These are phyloP conservation scores for Cryptocephalus primarius DNA, from an alignment of 2,888 invertebrate genomes.

Conservation along the genomic window DNA sequence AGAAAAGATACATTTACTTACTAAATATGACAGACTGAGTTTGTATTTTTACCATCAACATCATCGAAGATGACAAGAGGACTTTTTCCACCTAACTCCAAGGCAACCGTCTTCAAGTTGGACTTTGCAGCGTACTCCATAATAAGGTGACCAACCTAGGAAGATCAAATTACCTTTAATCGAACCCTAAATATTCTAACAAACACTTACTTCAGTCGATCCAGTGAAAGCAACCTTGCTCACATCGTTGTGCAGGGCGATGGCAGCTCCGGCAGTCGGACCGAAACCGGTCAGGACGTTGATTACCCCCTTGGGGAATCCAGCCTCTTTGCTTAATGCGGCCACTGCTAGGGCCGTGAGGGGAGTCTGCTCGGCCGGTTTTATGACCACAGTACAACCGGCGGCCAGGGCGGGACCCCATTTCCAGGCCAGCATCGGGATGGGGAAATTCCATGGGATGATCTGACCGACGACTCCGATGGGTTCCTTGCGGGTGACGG, in stretches of 20 bases:
- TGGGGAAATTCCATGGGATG: conserved; percentile 74
- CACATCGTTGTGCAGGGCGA: conserved; percentile 56
- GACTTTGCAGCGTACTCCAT: conserved; percentile 58
- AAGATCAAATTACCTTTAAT: no score
- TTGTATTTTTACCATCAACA: conserved; percentile 47
- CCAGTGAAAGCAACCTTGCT: conserved; percentile 75
- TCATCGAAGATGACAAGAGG: conserved; percentile 77
- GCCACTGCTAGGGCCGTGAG: conserved; percentile 66
- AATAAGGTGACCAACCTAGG: conserved; percentile 45
- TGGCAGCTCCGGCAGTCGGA: conserved; percentile 61
- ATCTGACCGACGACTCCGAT: conserved; percentile 72
- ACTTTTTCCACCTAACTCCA: conserved; percentile 86
- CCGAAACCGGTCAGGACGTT: conserved; percentile 70
- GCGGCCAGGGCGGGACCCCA: conserved; percentile 52
- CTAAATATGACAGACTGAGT: no score
- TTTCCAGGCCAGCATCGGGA: conserved; percentile 77
- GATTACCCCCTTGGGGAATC: conserved; percentile 69
- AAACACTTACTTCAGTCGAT: conserved; percentile 46
- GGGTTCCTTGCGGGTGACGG: conserved; percentile 61
- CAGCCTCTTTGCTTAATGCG: conserved; percentile 62
- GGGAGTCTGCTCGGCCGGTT: conserved; percentile 80
- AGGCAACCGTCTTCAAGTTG: conserved; percentile 70
- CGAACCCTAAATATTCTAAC: no score
- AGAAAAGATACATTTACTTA: not conserved
- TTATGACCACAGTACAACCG: conserved; percentile 67